These are phyloP conservation scores for Dromaius novaehollandiae DNA, from an alignment of 2,113 vertebrate genomes.

Conservation along the genomic window DNA sequence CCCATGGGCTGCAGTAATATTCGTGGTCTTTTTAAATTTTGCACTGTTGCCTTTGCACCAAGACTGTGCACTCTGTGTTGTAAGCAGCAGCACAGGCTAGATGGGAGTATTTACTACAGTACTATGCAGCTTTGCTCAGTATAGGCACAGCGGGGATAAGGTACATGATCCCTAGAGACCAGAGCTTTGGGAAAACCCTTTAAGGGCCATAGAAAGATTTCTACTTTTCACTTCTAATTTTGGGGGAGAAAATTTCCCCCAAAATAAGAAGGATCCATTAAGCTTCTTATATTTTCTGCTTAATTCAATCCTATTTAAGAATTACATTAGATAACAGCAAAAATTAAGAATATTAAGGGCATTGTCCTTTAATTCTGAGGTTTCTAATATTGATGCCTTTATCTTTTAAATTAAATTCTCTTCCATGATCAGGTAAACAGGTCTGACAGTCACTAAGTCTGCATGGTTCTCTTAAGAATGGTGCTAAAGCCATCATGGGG, in stretches of 20 bases:
- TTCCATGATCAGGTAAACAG: conserved; percentile 19
- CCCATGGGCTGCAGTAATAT: neutral
- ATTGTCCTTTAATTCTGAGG: neutral
- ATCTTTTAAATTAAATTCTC: neutral
- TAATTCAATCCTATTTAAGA: neutral
- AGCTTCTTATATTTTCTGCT: neutral
- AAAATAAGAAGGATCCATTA: neutral
- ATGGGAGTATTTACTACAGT: neutral
- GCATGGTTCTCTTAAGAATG: conserved; percentile 52
- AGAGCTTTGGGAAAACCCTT: neutral
- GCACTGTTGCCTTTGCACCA: neutral
- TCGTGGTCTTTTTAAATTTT: neutral
- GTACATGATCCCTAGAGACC: neutral
- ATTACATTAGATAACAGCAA: neutral
- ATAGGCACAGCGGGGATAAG: neutral
- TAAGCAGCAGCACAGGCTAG: neutral
- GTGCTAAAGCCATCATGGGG: conserved; percentile 63
- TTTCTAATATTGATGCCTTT: neutral
- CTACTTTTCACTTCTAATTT: neutral
- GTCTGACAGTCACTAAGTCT: neutral
- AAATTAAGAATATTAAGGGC: neutral
- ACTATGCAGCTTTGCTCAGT: neutral
- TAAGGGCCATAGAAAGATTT: neutral
- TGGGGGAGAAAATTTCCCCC: neutral
- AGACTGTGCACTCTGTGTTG: neutral